These are phyloP conservation scores for Linnaemya vulpina DNA, from an alignment of 2,888 invertebrate species.

Conservation along the genomic window DNA sequence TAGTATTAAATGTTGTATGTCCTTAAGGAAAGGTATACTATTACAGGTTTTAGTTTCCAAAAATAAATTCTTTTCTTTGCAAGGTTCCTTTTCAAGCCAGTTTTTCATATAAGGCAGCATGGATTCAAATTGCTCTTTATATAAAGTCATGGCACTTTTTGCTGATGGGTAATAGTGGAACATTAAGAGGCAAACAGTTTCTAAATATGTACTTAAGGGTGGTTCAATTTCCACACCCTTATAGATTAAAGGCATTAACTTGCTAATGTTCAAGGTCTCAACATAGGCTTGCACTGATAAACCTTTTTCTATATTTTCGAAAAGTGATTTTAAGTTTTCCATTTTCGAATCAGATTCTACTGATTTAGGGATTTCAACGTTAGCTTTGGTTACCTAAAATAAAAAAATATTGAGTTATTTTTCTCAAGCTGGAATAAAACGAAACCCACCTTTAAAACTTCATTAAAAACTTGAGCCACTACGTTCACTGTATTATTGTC, in stretches of 20 bases:
- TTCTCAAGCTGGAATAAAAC: neutral
- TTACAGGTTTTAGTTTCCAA: slow-evolving; percentile 29
- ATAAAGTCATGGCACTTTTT: slow-evolving; percentile 75
- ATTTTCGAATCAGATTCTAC: slow-evolving; percentile 71
- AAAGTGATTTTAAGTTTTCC: slow-evolving; percentile 77
- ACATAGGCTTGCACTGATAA: slow-evolving; percentile 80
- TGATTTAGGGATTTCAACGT: slow-evolving; percentile 72
- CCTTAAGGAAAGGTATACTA: slow-evolving; percentile 74
- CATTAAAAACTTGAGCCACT: slow-evolving; percentile 77
- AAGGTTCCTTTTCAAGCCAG: slow-evolving; percentile 71
- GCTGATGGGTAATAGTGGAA: slow-evolving; percentile 80
- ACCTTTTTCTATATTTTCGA: slow-evolving; percentile 82
- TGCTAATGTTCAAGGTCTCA: slow-evolving; percentile 80
- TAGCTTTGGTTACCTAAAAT: slow-evolving; percentile 75
- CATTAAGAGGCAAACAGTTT: slow-evolving; percentile 80
- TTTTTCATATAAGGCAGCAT: slow-evolving; percentile 76
- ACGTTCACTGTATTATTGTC: slow-evolving; percentile 75
- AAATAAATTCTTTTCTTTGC: slow-evolving; percentile 12
- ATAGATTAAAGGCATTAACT: slow-evolving; percentile 80
- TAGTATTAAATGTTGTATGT: slow-evolving; percentile 74
- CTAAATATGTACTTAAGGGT: slow-evolving; percentile 82
- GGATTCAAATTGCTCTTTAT: slow-evolving; percentile 71
- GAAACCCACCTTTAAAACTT: slow-evolving; percentile 74
- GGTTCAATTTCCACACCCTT: slow-evolving; percentile 78
- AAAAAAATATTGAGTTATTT: neutral